These are phyloP conservation scores for Misgurnus anguillicaudatus DNA, from an alignment of 2,113 vertebrate species.

Conservation along the genomic window DNA sequence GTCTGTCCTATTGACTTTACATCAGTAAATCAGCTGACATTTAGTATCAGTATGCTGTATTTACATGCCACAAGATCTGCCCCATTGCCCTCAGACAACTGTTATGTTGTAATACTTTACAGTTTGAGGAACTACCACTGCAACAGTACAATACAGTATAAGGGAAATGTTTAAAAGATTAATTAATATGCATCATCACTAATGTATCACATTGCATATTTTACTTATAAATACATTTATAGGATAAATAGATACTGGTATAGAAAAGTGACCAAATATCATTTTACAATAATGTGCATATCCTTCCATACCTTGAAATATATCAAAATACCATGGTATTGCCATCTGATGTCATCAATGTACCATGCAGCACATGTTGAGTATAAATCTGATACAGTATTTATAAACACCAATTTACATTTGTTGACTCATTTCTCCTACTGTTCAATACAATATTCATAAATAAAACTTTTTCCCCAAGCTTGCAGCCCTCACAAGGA, in stretches of 20 bases:
- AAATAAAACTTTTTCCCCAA: slow-evolving; percentile 34
- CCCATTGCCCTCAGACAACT: neutral
- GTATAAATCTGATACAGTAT: neutral
- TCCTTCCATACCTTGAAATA: too few species aligned
- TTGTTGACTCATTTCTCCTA: neutral
- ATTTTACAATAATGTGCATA: too few species aligned
- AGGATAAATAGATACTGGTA: too few species aligned
- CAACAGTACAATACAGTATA: too few species aligned
- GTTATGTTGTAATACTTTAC: neutral
- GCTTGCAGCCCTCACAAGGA: slow-evolving; percentile 29
- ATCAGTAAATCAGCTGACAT: slow-evolving; percentile 10
- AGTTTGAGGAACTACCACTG: neutral
- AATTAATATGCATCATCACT: too few species aligned
- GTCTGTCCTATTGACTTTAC: slow-evolving; percentile 26
- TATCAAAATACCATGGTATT: too few species aligned
- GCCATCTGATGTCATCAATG: too few species aligned
- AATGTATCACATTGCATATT: too few species aligned
- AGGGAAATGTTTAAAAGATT: too few species aligned
- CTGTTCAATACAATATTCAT: neutral
- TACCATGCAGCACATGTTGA: too few species aligned
- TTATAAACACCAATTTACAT: neutral
- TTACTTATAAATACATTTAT: too few species aligned
- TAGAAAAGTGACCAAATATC: too few species aligned
- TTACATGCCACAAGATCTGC: neutral
- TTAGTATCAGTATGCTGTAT: neutral